Conservation (phyloP, 2,888 invertebrate genomes). For the Ferrisia virgata region DNA sequence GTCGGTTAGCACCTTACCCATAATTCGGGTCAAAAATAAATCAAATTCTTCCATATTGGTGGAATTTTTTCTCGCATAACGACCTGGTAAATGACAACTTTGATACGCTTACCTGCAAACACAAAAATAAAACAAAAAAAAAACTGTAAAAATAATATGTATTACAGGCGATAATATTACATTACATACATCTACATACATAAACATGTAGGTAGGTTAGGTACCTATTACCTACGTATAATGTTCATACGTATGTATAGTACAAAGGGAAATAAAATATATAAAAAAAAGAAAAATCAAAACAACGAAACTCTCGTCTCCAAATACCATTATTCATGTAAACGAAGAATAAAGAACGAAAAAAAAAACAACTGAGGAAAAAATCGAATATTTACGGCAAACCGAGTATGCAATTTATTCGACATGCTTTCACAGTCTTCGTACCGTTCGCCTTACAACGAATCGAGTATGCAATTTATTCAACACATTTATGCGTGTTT, state of each 20-base stretch:
- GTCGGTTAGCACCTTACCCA: too few species aligned
- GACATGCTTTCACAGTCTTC: neutral
- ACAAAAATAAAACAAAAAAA: neutral
- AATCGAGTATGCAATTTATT: constrained; percentile 19
- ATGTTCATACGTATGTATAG: too few species aligned
- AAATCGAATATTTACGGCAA: constrained; percentile 18
- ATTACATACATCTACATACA: neutral
- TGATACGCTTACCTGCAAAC: neutral
- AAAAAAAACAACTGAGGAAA: neutral
- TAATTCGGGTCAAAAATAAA: neutral
- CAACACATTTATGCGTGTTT: neutral
- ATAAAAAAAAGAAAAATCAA: neutral
- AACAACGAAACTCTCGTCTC: neutral
- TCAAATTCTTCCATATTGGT: neutral
- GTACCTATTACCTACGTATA: too few species aligned
- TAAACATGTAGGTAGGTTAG: too few species aligned
- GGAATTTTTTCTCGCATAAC: neutral
- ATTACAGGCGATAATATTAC: neutral
- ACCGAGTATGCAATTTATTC: constrained; percentile 17
- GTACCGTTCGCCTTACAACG: neutral
- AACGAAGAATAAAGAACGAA: neutral
- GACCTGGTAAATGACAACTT: neutral
- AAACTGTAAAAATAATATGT: neutral
- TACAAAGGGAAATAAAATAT: neutral
- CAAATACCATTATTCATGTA: neutral